Base-by-base conservation (phyloP, 1,140 invertebrate species). In the Antheraea mylitta region DNA sequence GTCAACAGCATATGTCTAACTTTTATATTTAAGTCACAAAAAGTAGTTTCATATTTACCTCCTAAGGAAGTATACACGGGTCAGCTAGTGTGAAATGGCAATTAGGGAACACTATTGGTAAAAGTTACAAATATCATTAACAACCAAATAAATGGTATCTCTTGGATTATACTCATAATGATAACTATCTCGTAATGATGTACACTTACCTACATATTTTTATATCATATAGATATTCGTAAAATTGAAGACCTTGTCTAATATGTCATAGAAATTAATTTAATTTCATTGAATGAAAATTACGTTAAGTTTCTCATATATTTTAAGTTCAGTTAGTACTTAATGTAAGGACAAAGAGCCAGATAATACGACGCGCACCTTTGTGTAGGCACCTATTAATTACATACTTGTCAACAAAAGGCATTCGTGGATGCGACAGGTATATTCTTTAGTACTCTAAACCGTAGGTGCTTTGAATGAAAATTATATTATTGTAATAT, bases 371-470 rank as follows among this genome's bases (percentile, higher is more conserved):
- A 53, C 45, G 11, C 45, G 10, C 11, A 53, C 45, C 45, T 53
- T 53, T 53, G 45, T 53, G 9, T n/a, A 16, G 16, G 45, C 45
- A 53, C 45, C 45, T 53, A 53, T 53, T 53, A 53, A 53, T 53
- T 53, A 53, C 45, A 53, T 53, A 53, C 45, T 53, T 53, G 45
- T 53, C 45, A 53, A 53, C 45, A 53, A 53, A 53, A 53, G 10
- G 16, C 45, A n/a, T 53, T 53, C 45, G 45, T 53, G 45, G 45
- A 13, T 53, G 45, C 16, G 45, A 53, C 45, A 53, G 45, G 45
- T 53, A 42, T 42, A 53, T 53, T 53, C 45, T 53, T 53, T 6
- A 13, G 16, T 13, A 13, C 10, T 53, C 5, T 53, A 13, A 13
- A 53, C 45, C 11, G 45, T 53, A 53, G 4, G 16, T 53, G 13